These are phyloP conservation scores for Metaphire vulgaris DNA, from an alignment of 1,140 invertebrate genomes.

Conservation along the genomic window DNA sequence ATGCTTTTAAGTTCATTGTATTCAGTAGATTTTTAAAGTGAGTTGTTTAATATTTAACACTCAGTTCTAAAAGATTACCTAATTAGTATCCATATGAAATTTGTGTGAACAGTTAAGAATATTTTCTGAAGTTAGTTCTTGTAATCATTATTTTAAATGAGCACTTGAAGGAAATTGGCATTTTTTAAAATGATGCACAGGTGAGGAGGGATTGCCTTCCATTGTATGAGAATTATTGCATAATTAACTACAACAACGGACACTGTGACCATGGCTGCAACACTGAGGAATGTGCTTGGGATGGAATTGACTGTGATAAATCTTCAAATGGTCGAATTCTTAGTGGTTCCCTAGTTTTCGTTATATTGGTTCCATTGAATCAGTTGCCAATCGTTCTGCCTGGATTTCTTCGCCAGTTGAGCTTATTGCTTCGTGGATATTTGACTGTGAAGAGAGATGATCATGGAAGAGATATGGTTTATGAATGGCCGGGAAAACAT, in stretches of 20 bases:
- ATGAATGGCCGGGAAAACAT: conserved; percentile 62
- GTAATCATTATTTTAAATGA: no score
- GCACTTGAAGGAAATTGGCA: no score
- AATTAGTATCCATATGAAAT: no score
- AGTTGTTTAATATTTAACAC: no score
- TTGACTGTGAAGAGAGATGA: conserved; percentile 65
- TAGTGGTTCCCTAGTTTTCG: conserved; percentile 62
- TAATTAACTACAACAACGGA: conserved; percentile 84
- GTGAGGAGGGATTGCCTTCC: conserved; percentile 58
- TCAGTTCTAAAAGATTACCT: no score
- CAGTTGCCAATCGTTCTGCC: conserved; percentile 51
- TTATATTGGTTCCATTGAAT: conserved; percentile 64
- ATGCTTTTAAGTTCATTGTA: no score
- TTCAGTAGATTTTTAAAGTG: no score
- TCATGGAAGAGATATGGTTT: conserved; percentile 78
- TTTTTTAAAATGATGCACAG: no score
- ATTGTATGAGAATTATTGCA: conserved; percentile 85
- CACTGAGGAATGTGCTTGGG: conserved; percentile 91
- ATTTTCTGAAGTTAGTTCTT: no score
- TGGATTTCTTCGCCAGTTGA: conserved; percentile 74
- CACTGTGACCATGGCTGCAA: conserved; percentile 66
- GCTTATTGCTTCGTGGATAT: conserved; percentile 70
- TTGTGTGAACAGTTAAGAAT: no score
- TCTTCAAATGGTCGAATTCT: conserved; percentile 57
- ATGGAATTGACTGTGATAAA: conserved; percentile 82